A percentile compares a stretch with the other conserved stretches of the same genome.
These are phyloP conservation scores for Neoscelio sp. DNA, from an alignment of 2,888 invertebrate species.

Conservation along the genomic window DNA sequence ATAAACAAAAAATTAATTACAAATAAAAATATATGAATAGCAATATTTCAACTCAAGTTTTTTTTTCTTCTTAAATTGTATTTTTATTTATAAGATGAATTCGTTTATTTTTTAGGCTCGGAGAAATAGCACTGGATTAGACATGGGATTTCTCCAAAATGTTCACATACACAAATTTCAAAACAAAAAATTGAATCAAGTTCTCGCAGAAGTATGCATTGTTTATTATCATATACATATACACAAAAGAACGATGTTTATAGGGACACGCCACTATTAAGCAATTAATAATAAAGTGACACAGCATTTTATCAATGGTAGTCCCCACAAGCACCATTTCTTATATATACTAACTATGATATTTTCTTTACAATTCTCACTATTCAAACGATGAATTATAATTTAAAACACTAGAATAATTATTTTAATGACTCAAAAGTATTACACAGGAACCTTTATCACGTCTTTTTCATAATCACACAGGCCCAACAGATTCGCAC, in stretches of 20 bases:
- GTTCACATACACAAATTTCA: constrained; percentile 76
- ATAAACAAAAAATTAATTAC: too few relatives aligned
- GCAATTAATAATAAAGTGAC: too few relatives aligned
- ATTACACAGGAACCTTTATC: constrained; percentile 38
- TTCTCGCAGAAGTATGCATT: constrained; percentile 79
- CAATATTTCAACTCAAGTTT: too few relatives aligned
- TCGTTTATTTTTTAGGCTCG: constrained; percentile 69
- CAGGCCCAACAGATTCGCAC: constrained; percentile 81
- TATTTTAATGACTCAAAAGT: neutral
- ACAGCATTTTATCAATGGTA: too few relatives aligned
- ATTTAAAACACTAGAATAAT: neutral
- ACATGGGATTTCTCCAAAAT: constrained; percentile 76
- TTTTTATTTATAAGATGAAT: constrained; percentile 1
- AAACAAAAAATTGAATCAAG: constrained; percentile 77
- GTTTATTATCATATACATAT: constrained; percentile 7
- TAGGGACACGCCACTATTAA: too few relatives aligned
- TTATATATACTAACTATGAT: too few relatives aligned
- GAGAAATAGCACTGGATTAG: constrained; percentile 73
- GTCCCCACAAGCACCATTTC: too few relatives aligned
- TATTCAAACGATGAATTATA: neutral
- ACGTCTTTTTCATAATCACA: constrained; percentile 45
- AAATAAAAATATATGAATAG: too few relatives aligned
- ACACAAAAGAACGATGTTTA: too few relatives aligned
- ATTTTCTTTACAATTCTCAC: too few relatives aligned
- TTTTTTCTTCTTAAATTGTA: too few relatives aligned